A percentile compares a stretch with the other conserved stretches of the same genome.
phyloP scores from a whole-genome alignment of 2,113 vertebrate species.

The Deroptyus accipitrinus region DNA sequence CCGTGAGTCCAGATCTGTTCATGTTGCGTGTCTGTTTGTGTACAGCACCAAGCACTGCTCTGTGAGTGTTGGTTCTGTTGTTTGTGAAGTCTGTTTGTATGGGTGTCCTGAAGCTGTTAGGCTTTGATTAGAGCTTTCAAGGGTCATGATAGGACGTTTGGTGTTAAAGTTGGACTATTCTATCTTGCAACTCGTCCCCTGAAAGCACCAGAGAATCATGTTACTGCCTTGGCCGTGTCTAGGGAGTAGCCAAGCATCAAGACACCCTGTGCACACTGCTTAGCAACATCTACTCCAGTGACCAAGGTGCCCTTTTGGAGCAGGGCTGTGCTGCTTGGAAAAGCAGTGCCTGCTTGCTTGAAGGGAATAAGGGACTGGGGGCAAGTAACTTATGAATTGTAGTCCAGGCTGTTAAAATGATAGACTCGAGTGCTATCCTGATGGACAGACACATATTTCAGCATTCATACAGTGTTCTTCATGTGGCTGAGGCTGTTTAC shows the following conservation, averaged over 20 bases:
- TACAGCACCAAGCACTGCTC: neutral
- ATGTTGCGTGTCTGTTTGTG: rapidly evolving
- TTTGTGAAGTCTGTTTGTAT: neutral
- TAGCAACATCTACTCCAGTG: neutral
- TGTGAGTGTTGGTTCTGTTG: neutral
- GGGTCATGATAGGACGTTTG: neutral
- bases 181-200: neutral
- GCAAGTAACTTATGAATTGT: neutral
- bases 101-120: neutral
- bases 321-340: neutral
- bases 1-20: neutral
- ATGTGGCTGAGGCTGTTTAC: neutral
- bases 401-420: neutral
- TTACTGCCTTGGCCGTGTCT: rapidly evolving
- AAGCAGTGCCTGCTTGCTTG: neutral
- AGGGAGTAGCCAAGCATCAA: neutral
- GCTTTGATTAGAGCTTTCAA: neutral
- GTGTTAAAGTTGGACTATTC: neutral
- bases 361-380: neutral
- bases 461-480: neutral
- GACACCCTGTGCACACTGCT: neutral
- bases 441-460: neutral
- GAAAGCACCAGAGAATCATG: neutral
- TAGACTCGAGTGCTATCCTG: neutral
- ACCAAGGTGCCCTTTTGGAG: neutral